phyloP scores from a whole-genome alignment of 2,797 vertebrate genomes.

The Chelidonichthys spinosus region DNA sequence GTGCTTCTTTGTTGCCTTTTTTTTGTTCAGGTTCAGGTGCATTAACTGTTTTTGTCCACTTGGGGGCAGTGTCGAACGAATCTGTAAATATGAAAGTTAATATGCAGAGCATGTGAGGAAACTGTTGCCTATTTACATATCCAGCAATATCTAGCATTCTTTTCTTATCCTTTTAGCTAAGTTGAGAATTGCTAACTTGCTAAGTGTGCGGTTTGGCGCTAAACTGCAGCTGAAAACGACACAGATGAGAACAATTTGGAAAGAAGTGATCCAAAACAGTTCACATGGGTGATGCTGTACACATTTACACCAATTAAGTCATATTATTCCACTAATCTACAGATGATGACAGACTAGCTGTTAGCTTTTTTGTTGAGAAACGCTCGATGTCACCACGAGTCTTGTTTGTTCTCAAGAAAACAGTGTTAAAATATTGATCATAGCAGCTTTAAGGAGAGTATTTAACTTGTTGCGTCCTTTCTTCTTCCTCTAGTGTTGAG shows the following conservation, averaged over 20 bases:
- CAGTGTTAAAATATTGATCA: not conserved
- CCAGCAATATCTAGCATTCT: not conserved
- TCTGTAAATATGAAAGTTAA: not conserved
- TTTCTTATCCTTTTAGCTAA: not conserved
- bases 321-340: too few relatives aligned
- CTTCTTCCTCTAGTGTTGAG: not conserved
- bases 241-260: too few relatives aligned
- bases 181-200: not conserved
- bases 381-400: not conserved
- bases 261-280: too few relatives aligned
- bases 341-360: too few relatives aligned
- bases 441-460: not conserved
- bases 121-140: not conserved
- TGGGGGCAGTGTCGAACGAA: not conserved
- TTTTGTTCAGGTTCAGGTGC: conserved; percentile 1
- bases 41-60: not conserved
- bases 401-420: not conserved
- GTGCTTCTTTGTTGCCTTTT: rapidly evolving
- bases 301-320: too few relatives aligned
- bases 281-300: too few relatives aligned
- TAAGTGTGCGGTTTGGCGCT: not conserved
- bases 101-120: not conserved
- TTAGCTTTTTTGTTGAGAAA: too few relatives aligned
- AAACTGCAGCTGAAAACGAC: too few relatives aligned
- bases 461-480: too few relatives aligned